Evolutionary conservation across 2,888 invertebrate genomes (phyloP), one percentile per base, ranked within the genome.

Genomic region (Apamea crenata): DNA sequence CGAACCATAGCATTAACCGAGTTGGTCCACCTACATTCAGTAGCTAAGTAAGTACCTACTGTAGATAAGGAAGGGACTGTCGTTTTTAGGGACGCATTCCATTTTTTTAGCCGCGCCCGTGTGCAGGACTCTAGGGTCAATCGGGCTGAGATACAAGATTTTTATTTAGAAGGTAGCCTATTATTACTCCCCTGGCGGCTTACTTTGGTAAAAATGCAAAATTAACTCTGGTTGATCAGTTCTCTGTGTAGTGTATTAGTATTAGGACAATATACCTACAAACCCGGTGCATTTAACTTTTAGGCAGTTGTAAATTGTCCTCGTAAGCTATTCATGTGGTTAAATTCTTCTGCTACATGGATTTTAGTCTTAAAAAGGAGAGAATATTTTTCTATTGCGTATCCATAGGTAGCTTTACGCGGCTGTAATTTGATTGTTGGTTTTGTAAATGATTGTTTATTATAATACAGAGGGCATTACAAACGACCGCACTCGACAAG

Each of bases 401-500:
- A 32, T 4, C 29, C 29, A 18, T 63, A 32, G 4, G 18, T 21
- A 29, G 2, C 12, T 2, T 40, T 72, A 21, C 14, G 21, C 21
- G 14, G 44, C 44, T 29, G 8, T 63, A 29, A 63, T 44, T 59
- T n/a, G 47, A 61, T 44, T 63, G 63, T 18, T 50, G 50, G 50
- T 50, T 50, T 50, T 47, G 7, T 40, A 21, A 40, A 14, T 56
- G 32, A 44, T n/a, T 36, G 21, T 53, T 65, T 10, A 32, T 47
- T 56, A 18, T 16, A 50, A 18, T 36, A 63, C 50, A 40, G 25
- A 18, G 25, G 14, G 29, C 63, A 53, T 77, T 65, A 65, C 25
- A 76, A 36, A 72, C n/a, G 44, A 56, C 61, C n/a, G 44, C 59
- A 53, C n/a, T 32, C 61, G 32, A 32, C 14, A 74, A 50, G 50